Evolutionary conservation across 1,140 invertebrate genomes (phyloP).

Genomic region (Cherax quadricarinatus): DNA sequence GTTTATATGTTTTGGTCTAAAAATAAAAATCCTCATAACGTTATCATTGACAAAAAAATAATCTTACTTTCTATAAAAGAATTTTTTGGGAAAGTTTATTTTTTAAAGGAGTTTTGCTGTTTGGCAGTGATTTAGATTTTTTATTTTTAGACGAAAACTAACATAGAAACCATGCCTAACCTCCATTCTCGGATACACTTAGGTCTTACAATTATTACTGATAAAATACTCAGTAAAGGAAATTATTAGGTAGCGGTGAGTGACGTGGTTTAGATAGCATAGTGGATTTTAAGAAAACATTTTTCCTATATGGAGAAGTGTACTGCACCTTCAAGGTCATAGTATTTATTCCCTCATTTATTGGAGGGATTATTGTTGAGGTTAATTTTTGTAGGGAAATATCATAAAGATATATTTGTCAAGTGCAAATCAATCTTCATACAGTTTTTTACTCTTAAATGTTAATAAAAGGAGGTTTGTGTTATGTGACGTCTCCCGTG

Average conservation of each 20-base stretch:
- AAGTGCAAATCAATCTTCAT: neutral
- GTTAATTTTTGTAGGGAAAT: neutral
- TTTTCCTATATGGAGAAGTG: conserved; percentile 3
- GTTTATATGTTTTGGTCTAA: too few relatives aligned
- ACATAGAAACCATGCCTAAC: too few relatives aligned
- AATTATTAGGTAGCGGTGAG: neutral
- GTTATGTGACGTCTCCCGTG: too few relatives aligned
- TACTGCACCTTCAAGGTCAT: neutral
- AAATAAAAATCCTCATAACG: too few relatives aligned
- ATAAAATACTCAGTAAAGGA: neutral
- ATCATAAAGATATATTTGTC: neutral
- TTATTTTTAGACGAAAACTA: too few relatives aligned
- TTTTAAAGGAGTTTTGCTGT: too few relatives aligned
- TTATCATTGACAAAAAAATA: too few relatives aligned
- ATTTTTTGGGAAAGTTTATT: too few relatives aligned
- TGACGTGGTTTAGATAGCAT: neutral
- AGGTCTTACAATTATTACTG: neutral
- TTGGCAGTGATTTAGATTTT: too few relatives aligned
- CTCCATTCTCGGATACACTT: too few relatives aligned
- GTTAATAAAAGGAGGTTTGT: neutral
- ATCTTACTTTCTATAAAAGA: too few relatives aligned
- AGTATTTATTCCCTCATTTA: conserved; percentile 3
- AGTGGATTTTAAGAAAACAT: neutral
- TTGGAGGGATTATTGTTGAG: conserved; percentile 7
- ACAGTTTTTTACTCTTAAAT: neutral